Evolutionary conservation across 2,797 vertebrate species (phyloP).

Genomic region (Bradypus variegatus): DNA sequence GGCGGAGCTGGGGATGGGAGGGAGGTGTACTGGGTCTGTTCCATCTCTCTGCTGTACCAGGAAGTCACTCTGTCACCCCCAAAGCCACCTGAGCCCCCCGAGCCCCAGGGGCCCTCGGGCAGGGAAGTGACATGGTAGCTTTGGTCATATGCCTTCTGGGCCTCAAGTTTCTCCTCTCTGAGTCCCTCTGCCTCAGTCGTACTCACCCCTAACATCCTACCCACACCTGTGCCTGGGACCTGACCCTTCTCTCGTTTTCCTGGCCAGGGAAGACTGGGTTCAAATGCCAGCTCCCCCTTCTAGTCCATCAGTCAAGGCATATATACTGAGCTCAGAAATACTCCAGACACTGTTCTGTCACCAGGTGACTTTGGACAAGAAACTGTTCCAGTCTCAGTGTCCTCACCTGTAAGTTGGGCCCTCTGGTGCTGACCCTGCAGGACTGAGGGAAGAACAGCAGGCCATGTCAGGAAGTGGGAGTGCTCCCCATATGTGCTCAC

Average conservation of each 20-base stretch:
- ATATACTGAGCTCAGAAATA: neutral
- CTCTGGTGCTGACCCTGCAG: neutral
- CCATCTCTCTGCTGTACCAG: neutral
- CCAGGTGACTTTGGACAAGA: neutral
- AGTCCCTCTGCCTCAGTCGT: neutral
- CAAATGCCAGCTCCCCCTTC: neutral
- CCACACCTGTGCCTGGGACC: rapidly evolving
- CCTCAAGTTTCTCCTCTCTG: neutral
- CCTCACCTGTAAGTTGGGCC: neutral
- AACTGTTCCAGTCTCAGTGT: neutral
- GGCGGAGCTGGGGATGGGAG: neutral
- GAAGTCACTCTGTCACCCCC: neutral
- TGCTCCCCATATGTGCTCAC: too few species aligned
- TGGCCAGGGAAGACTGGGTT: neutral
- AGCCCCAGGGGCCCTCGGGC: too few species aligned
- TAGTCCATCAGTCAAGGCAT: neutral
- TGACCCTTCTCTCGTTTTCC: neutral
- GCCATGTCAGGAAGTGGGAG: rapidly evolving
- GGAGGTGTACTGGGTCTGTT: neutral
- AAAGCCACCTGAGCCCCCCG: too few species aligned
- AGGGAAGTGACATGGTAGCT: neutral
- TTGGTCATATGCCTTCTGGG: neutral
- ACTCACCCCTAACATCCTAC: neutral
- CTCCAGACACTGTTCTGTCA: neutral
- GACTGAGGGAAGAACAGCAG: neutral